A percentile compares a stretch with the other conserved stretches of the same genome.
Evolutionary conservation across 2,797 vertebrate species (phyloP).

Genomic region (Tapirus indicus): DNA sequence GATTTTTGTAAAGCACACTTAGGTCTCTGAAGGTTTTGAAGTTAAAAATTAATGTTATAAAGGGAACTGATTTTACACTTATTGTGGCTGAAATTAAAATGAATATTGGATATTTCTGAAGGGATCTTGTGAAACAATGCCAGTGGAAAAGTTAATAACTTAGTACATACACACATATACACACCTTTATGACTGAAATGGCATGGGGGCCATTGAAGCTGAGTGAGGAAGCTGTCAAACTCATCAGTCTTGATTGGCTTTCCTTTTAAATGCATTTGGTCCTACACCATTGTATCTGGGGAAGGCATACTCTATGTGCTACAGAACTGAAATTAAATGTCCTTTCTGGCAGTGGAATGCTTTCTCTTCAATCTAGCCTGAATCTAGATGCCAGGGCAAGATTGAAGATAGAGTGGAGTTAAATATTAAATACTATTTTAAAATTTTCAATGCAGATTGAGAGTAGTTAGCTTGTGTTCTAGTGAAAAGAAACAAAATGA

Average conservation of each 20-base stretch:
- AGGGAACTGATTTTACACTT: slow-evolving; percentile 45
- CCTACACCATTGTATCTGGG: background rate
- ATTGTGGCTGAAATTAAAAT: slow-evolving; percentile 75
- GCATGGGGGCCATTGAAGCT: background rate
- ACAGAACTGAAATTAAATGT: slow-evolving; percentile 52
- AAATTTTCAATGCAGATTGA: background rate
- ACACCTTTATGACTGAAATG: background rate
- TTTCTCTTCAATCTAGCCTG: background rate
- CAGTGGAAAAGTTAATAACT: slow-evolving; percentile 33
- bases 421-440: slow-evolving; percentile 57
- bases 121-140: slow-evolving; percentile 64
- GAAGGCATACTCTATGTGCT: background rate
- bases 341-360: slow-evolving; percentile 33
- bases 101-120: slow-evolving; percentile 57
- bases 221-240: slow-evolving; percentile 58
- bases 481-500: slow-evolving; percentile 6
- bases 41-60: slow-evolving; percentile 78
- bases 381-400: slow-evolving; percentile 19
- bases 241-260: slow-evolving; percentile 61
- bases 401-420: background rate
- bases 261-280: slow-evolving; percentile 63
- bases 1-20: slow-evolving; percentile 60
- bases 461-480: background rate
- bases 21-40: slow-evolving; percentile 66
- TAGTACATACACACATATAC: background rate